Evolutionary conservation across 2,888 invertebrate genomes (phyloP), one percentile per base, ranked within the genome.

Genomic region (Salpingus planirostris): DNA sequence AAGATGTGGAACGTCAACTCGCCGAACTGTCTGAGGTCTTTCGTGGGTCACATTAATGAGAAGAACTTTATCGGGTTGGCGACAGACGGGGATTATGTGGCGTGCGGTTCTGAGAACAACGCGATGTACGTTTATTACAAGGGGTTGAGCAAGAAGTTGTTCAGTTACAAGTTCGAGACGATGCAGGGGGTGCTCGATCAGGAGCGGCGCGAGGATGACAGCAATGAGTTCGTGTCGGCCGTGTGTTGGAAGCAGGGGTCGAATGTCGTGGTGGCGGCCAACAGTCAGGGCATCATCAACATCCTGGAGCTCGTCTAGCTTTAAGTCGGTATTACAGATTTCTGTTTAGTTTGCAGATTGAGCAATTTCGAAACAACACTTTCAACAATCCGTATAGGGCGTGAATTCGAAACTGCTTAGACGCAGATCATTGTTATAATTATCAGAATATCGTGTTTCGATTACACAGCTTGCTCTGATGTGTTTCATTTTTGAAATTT

Each of bases 11-110:
- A 82, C 54, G 79, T 92, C 11, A 80, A 81, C 49, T 66, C 67
- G 21, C 80, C 80, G 10, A 74, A 83, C 42, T 88, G 86, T 63
- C 67, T 86, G 33, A 73, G 89, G 13, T 89, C 90, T 1, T 90
- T 92, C 66, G 78, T 82, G 10, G 93, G 93, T 0, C 93, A 95
- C 65, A 76, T 83, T 3, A 95, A 95, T 61, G 93, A 93, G 66
- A 93, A 93, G 65, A 93, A 93, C 65, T 95, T 95, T 66, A 92
- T 95, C 2, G 93, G 93, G 0, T 67, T 95, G 27, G 89, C 92
- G 0, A 90, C 91, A 0, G 88, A 92, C 57, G 88, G 87, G 2
- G 80, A 90, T 65, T 93, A 91, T 62, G 78, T 95, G 14, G 90
- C 91, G 1, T 93, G 92, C 65, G 93, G 93, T 31, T 92, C 91